These are phyloP conservation scores for Turnix velox DNA, from an alignment of 2,113 vertebrate species.

Conservation along the genomic window DNA sequence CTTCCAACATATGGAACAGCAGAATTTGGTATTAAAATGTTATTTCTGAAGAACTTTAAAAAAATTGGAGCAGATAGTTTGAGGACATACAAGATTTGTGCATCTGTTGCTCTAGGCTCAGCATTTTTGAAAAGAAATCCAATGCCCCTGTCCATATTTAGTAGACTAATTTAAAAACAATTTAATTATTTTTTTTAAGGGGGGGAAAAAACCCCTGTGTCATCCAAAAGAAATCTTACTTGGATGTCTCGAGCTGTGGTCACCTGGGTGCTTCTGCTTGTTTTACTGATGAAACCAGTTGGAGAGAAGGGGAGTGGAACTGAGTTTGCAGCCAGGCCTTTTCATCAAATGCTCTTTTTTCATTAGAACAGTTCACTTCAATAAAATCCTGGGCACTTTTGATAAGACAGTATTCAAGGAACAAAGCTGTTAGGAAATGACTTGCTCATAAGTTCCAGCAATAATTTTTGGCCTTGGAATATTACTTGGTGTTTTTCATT, in stretches of 20 bases:
- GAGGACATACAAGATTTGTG: conserved; percentile 6
- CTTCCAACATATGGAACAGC: conserved; percentile 47
- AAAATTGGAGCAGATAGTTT: conserved; percentile 58
- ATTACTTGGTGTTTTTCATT: conserved; percentile 69
- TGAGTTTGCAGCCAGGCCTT: conserved; percentile 24
- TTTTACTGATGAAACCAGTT: conserved; percentile 28
- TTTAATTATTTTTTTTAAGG: too few species aligned
- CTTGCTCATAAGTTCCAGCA: conserved; percentile 65
- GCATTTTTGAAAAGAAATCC: not conserved
- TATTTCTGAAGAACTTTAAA: conserved; percentile 42
- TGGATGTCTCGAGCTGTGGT: not conserved
- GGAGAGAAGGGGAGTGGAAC: not conserved
- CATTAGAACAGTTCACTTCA: conserved; percentile 68
- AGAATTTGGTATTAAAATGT: conserved; percentile 55
- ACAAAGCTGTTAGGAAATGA: conserved; percentile 70
- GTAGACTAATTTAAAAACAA: not conserved
- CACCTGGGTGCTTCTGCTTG: conserved; percentile 22
- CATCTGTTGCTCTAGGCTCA: not conserved
- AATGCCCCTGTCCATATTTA: conserved; percentile 26
- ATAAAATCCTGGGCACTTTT: conserved; percentile 64
- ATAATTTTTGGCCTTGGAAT: conserved; percentile 72
- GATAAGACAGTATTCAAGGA: conserved; percentile 65
- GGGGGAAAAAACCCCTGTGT: too few species aligned
- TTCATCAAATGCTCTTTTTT: conserved; percentile 58
- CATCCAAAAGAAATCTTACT: not conserved